These are phyloP conservation scores for Rhadinocentrus ornatus DNA, from an alignment of 2,797 vertebrate genomes.

Conservation along the genomic window DNA sequence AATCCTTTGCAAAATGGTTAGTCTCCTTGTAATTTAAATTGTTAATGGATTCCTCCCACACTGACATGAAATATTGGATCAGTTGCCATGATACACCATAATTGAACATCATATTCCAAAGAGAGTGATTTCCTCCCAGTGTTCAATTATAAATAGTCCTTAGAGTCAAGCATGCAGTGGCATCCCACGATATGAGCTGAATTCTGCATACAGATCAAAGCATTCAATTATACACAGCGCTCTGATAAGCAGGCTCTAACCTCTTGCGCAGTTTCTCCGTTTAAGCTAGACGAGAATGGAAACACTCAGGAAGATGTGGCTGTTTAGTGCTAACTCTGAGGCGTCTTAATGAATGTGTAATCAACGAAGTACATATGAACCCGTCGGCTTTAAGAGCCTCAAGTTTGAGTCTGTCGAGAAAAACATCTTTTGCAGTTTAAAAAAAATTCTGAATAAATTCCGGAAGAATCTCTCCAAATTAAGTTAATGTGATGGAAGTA, in stretches of 20 bases:
- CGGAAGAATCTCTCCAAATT: conserved; percentile 24
- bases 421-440: too few species aligned
- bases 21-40: conserved; percentile 45
- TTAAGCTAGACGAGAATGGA: conserved; percentile 55
- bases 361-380: conserved; percentile 61
- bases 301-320: conserved; percentile 51
- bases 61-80: conserved; percentile 42
- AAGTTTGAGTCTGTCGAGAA: conserved; percentile 26
- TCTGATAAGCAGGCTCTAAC: conserved; percentile 61
- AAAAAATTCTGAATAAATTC: too few species aligned
- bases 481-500: conserved; percentile 19
- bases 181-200: conserved; percentile 61
- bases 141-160: conserved; percentile 72
- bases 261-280: conserved; percentile 45
- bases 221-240: conserved; percentile 69
- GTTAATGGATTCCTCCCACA: conserved; percentile 67
- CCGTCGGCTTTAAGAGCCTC: conserved; percentile 31
- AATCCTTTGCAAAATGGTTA: conserved; percentile 19
- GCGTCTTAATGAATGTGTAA: conserved; percentile 65
- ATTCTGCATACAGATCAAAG: conserved; percentile 69
- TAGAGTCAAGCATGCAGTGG: conserved; percentile 50
- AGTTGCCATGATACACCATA: conserved; percentile 51
- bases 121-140: conserved; percentile 61
- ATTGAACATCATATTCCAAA: conserved; percentile 68
- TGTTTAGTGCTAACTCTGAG: conserved; percentile 52